Percentiles rank a stretch among this genome's conserved stretches.
Evolutionary conservation across 1,140 invertebrate genomes (phyloP).

Genomic region (Gryllus bimaculatus): DNA sequence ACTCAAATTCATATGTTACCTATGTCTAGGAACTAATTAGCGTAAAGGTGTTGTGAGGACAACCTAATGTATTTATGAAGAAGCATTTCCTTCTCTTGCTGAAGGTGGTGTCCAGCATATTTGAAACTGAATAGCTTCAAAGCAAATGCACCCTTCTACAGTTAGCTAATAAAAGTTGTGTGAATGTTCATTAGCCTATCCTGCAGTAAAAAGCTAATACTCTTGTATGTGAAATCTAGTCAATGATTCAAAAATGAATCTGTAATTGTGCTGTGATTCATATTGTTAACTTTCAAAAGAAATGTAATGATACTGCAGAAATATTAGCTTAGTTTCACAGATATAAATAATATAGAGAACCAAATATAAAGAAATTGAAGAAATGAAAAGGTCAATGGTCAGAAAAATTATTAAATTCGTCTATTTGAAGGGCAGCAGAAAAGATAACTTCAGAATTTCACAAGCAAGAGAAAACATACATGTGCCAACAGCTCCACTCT

Average conservation of each 20-base stretch:
- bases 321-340: background rate
- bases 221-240: background rate
- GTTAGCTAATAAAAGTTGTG: background rate
- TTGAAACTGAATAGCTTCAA: background rate
- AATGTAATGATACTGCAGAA: background rate
- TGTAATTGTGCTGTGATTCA: constrained; percentile 1
- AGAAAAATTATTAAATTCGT: background rate
- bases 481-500: background rate
- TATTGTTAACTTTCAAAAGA: background rate
- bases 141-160: background rate
- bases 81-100: too few relatives aligned
- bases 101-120: background rate
- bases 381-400: background rate
- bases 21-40: too few relatives aligned
- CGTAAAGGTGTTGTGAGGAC: too few relatives aligned
- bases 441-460: background rate
- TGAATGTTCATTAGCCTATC: background rate
- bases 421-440: background rate
- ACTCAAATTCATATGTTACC: too few relatives aligned
- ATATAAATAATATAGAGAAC: background rate
- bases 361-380: background rate
- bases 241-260: background rate
- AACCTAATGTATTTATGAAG: too few relatives aligned
- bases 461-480: background rate
- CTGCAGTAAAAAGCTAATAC: background rate